phyloP scores from a whole-genome alignment of 92 coral and sea anemone genomes.

The Parazoanthus darwini region DNA sequence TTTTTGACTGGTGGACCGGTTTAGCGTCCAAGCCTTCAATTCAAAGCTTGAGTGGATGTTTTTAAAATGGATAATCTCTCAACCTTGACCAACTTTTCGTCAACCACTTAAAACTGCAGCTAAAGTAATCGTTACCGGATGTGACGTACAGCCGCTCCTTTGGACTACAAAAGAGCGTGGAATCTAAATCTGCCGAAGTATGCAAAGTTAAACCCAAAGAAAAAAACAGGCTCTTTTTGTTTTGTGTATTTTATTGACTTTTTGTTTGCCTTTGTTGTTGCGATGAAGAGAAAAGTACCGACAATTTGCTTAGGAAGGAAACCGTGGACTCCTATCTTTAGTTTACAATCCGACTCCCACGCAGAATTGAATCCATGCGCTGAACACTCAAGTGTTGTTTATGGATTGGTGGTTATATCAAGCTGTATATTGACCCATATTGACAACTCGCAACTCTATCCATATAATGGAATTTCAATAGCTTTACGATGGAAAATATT shows the following conservation, averaged over 20 bases:
- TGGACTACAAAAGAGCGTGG: conserved; percentile 6
- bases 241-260: not conserved
- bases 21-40: conserved; percentile 22
- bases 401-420: not conserved
- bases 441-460: conserved; percentile 8
- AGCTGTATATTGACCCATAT: not conserved
- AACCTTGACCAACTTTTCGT: not conserved
- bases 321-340: not conserved
- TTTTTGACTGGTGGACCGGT: conserved; percentile 7
- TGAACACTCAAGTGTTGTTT: not conserved
- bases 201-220: not conserved
- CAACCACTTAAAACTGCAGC: not conserved
- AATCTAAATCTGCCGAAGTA: not conserved
- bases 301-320: not conserved
- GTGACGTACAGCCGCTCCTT: conserved; percentile 43
- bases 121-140: conserved; percentile 11
- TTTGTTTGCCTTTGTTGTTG: not conserved
- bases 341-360: not conserved
- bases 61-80: not conserved
- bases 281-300: not conserved
- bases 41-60: conserved; percentile 5
- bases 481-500: not conserved
- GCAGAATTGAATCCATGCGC: not conserved
- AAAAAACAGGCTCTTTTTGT: not conserved
- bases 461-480: not conserved